Conservation (phyloP, 2,888 invertebrate species). For the Ptychoptera contaminata region DNA sequence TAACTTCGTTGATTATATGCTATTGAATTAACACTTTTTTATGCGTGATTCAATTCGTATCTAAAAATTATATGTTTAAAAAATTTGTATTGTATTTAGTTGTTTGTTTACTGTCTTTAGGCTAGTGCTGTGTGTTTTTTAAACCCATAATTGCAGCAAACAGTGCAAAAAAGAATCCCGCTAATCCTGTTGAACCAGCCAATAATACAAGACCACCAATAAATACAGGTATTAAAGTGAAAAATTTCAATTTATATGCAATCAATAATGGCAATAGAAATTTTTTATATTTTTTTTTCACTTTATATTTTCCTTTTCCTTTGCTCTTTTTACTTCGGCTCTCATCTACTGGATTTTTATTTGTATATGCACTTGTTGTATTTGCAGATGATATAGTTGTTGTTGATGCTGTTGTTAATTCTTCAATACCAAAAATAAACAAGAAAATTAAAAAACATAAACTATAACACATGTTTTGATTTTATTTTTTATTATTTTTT, state of each 20-base stretch:
- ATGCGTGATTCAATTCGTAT: too few relatives aligned
- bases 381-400: too few relatives aligned
- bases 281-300: slow-evolving; percentile 45
- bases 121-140: slow-evolving; percentile 30
- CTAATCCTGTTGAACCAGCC: slow-evolving; percentile 62
- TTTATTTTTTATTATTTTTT: too few relatives aligned
- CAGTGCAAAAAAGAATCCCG: slow-evolving; percentile 76
- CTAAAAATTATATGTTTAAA: too few relatives aligned
- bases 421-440: too few relatives aligned
- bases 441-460: too few relatives aligned
- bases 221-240: slow-evolving; percentile 59
- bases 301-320: slow-evolving; percentile 28
- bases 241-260: slow-evolving; percentile 72
- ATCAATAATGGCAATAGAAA: slow-evolving; percentile 58
- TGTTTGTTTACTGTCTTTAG: too few relatives aligned
- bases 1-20: too few relatives aligned
- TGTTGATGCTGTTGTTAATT: background rate
- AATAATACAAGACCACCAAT: slow-evolving; percentile 53
- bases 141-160: slow-evolving; percentile 71
- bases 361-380: background rate
- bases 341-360: background rate
- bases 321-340: slow-evolving; percentile 11
- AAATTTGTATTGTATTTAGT: background rate
- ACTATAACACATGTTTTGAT: too few relatives aligned
- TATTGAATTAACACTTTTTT: too few relatives aligned